Evolutionary conservation across 2,797 vertebrate species (phyloP), one percentile per base, ranked within the genome.

Genomic region (Macropus fuliginosus): DNA sequence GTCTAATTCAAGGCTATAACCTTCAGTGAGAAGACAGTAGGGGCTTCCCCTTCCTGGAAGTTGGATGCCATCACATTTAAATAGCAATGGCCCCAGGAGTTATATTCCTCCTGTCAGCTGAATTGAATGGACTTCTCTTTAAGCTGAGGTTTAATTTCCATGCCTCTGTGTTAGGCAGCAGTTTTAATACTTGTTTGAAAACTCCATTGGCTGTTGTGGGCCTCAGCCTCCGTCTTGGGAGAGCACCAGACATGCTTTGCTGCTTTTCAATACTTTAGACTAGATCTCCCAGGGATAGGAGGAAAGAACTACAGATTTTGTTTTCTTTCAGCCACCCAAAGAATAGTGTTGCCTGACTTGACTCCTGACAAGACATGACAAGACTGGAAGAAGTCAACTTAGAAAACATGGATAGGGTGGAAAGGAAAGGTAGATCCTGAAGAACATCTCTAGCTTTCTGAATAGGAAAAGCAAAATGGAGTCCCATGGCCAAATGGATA

Each of bases 41-140:
- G 50, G 40, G 74, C 74, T 87, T 87, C 40, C 87, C 59, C 28
- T 57, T 52, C 24, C 21, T 92, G 27, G 31, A 50, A 29, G 21
- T 87, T 87, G 40, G 74, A 87, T 27, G 74, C 40, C 4, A 27
- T 87, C 74, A 87, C 40, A 4, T 59, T 90, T 55, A 90, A 9
- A 50, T 24, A 10, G 1, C 54, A 81, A 13, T 92, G 29, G 55
- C 34, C 40, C 31, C 1, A 2, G 52, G 94, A 92, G 62, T 87
- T 94, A 81, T 56, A 94, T 87, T 50, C 24, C 74, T 81, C 40
- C 40, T 87, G 21, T 34, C 56, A 40, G 57, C 74, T 62, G 89
- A 81, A 94, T 34, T 59, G 62, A 91, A 95, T 74, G 90, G 24
- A n/a, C 28, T 92, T 59, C 50, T 92, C 52, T 34, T 57, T 54